Percentiles rank a stretch among this genome's conserved stretches.
Evolutionary conservation across 2,888 invertebrate genomes (phyloP).

Genomic region (Apamea anceps): DNA sequence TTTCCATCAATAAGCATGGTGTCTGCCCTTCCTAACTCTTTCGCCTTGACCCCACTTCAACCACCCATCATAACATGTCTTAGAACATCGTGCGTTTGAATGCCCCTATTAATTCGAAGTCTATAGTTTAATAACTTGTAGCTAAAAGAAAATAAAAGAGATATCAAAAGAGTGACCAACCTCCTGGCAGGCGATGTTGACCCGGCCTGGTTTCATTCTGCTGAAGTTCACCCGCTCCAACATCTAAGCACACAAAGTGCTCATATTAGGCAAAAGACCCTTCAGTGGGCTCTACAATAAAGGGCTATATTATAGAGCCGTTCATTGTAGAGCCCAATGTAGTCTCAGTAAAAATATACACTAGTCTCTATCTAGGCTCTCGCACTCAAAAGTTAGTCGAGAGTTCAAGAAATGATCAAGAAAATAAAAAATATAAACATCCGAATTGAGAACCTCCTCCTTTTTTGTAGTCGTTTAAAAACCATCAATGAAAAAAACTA

Average conservation of each 20-base stretch:
- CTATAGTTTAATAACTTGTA: not conserved
- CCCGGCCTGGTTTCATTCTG: slow-evolving; percentile 32
- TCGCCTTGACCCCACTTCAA: not conserved
- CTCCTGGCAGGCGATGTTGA: slow-evolving; percentile 48
- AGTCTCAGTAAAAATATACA: not conserved
- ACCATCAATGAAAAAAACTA: not conserved
- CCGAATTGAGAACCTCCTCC: too few species aligned
- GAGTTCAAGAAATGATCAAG: not conserved
- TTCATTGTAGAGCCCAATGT: too few species aligned
- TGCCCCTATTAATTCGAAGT: not conserved
- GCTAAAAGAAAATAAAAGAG: not conserved
- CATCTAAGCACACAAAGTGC: slow-evolving; percentile 31
- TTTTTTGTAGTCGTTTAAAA: too few species aligned
- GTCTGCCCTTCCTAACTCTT: not conserved
- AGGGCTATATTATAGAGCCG: not conserved
- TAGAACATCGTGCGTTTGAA: not conserved
- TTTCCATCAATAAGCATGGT: not conserved
- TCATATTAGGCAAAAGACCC: slow-evolving; percentile 3
- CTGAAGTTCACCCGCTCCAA: slow-evolving; percentile 45
- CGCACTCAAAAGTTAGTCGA: not conserved
- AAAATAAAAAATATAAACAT: not conserved
- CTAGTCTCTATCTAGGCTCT: not conserved
- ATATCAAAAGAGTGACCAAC: slow-evolving; percentile 19
- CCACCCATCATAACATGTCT: not conserved
- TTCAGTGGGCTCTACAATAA: not conserved